Percentiles rank a stretch among this genome's conserved stretches.
These are phyloP conservation scores for Pseudomyrmex flavicornis DNA, from an alignment of 1,140 invertebrate species.

Conservation along the genomic window DNA sequence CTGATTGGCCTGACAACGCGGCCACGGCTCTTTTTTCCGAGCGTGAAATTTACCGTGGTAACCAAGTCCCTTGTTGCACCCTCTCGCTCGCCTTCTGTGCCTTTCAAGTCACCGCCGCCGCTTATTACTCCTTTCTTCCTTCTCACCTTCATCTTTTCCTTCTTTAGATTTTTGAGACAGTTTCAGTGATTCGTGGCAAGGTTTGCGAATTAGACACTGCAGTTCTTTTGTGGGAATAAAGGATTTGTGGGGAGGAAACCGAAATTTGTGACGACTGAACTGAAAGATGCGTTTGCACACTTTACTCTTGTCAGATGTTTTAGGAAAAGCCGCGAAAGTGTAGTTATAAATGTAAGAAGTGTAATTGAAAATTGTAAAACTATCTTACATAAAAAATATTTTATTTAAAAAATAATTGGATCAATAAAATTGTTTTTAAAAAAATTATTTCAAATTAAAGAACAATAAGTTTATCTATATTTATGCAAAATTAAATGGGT, in stretches of 20 bases:
- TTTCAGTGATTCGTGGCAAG: constrained; percentile 44
- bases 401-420: background rate
- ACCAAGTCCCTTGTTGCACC: constrained; percentile 58
- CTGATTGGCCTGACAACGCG: constrained; percentile 83
- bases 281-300: background rate
- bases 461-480: background rate
- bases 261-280: background rate
- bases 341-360: background rate
- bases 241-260: background rate
- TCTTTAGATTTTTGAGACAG: constrained; percentile 15
- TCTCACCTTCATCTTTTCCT: constrained; percentile 31
- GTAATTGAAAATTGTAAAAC: background rate
- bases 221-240: constrained; percentile 3
- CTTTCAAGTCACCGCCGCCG: constrained; percentile 7
- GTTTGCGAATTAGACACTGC: constrained; percentile 45
- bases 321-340: background rate
- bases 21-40: constrained; percentile 80
- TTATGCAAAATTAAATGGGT: background rate
- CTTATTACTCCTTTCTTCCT: constrained; percentile 29
- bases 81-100: constrained; percentile 35
- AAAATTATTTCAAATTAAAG: background rate
- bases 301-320: background rate
- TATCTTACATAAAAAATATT: background rate
- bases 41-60: constrained; percentile 79
- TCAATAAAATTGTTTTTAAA: background rate